Conservation (phyloP, 1,140 invertebrate species). For the Trichonephila clavipes region DNA sequence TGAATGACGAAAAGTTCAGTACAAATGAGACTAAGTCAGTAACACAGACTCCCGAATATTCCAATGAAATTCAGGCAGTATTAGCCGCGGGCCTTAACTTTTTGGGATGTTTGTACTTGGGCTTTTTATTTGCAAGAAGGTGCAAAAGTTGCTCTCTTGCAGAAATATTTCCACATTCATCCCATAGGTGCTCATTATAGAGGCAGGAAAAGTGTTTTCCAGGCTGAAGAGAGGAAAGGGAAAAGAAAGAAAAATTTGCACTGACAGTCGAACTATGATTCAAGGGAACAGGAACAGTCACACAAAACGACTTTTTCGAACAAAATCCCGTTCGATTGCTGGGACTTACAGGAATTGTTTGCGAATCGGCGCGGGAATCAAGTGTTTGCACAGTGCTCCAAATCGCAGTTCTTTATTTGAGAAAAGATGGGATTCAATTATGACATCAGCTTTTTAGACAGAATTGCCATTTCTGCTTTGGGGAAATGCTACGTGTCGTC, state of each 20-base stretch:
- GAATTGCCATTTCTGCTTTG: slow-evolving; percentile 37
- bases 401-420: slow-evolving; percentile 72
- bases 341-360: slow-evolving; percentile 57
- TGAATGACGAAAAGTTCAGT: not conserved
- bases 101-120: slow-evolving; percentile 58
- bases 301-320: not conserved
- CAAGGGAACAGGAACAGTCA: not conserved
- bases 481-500: not conserved
- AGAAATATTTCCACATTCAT: slow-evolving; percentile 64
- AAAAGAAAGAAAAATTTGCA: slow-evolving; percentile 23
- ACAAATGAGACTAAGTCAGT: not conserved
- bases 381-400: slow-evolving; percentile 66
- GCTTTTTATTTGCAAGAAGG: slow-evolving; percentile 60
- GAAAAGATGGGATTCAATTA: slow-evolving; percentile 62
- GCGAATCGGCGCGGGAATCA: slow-evolving; percentile 55
- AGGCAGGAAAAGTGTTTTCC: slow-evolving; percentile 36
- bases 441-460: slow-evolving; percentile 65
- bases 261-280: not conserved
- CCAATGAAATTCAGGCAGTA: slow-evolving; percentile 20
- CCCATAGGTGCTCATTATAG: slow-evolving; percentile 74
- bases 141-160: not conserved
- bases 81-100: slow-evolving; percentile 40
- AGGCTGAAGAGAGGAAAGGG: not conserved
- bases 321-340: slow-evolving; percentile 65
- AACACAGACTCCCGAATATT: not conserved